Conservation (phyloP, 2,113 vertebrate genomes). For the Erpornis zantholeuca region DNA sequence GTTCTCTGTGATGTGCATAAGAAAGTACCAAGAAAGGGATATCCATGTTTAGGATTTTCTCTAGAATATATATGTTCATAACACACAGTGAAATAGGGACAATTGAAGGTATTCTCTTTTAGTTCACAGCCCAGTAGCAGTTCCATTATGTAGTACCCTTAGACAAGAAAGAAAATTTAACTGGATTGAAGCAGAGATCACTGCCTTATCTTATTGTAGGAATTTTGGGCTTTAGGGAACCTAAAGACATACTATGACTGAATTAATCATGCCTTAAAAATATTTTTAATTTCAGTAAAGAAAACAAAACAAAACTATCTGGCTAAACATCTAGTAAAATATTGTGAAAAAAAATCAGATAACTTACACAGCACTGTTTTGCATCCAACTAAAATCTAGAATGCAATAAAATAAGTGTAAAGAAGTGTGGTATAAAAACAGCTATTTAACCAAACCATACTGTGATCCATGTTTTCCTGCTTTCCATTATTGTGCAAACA, state of each 20-base stretch:
- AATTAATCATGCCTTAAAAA: not conserved
- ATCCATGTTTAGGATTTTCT: not conserved
- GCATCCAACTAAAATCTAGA: not conserved
- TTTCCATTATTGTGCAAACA: not conserved
- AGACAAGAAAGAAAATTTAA: not conserved
- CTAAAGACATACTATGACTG: not conserved
- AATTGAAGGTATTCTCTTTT: not conserved
- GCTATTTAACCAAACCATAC: not conserved
- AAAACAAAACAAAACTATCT: not conserved
- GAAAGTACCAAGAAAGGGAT: not conserved
- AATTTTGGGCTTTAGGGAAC: not conserved
- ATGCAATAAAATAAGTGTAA: not conserved
- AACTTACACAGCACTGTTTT: not conserved
- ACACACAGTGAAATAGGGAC: not conserved
- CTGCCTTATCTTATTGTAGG: not conserved
- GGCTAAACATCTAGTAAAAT: not conserved
- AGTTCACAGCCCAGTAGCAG: not conserved
- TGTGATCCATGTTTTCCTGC: not conserved
- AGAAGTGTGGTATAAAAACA: not conserved
- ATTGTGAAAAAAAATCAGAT: not conserved
- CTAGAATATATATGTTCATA: not conserved
- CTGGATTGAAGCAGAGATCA: not conserved
- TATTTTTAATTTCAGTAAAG: not conserved
- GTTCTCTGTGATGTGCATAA: not conserved
- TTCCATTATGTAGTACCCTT: not conserved